Conservation (phyloP, 2,888 invertebrate genomes). For the Eulithis prunata region DNA sequence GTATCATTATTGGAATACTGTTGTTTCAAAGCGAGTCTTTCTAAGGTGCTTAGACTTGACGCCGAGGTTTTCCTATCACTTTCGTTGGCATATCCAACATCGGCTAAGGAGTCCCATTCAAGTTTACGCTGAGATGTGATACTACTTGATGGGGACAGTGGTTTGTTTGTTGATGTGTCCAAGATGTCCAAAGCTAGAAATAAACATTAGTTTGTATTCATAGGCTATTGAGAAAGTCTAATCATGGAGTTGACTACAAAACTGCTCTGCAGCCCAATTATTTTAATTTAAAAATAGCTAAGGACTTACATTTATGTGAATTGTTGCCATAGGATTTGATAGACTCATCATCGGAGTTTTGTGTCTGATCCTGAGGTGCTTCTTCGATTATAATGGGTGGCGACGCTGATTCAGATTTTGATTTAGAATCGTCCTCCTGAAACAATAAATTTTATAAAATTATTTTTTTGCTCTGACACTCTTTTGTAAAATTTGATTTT, state of each 20-base stretch:
- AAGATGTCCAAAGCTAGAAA: constrained; percentile 72
- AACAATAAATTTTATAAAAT: constrained; percentile 27
- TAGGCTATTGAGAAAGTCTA: too few relatives aligned
- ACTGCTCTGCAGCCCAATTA: too few relatives aligned
- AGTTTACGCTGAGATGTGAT: constrained; percentile 89
- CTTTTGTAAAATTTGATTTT: too few relatives aligned
- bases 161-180: constrained; percentile 71
- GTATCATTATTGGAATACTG: constrained; percentile 75
- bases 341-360: constrained; percentile 63
- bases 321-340: constrained; percentile 69
- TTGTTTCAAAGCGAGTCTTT: constrained; percentile 84
- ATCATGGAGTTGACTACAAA: too few relatives aligned
- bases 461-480: not conserved
- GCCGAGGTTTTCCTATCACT: constrained; percentile 79
- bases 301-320: constrained; percentile 72
- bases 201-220: not conserved
- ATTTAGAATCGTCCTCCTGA: constrained; percentile 57
- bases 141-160: constrained; percentile 90
- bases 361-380: constrained; percentile 40
- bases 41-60: constrained; percentile 84
- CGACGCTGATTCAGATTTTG: constrained; percentile 66
- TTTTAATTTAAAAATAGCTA: too few relatives aligned
- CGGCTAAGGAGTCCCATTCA: constrained; percentile 95
- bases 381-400: constrained; percentile 76
- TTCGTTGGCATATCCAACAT: constrained; percentile 90